Conservation (phyloP, 2,113 vertebrate species). For the Ascaphus truei region DNA sequence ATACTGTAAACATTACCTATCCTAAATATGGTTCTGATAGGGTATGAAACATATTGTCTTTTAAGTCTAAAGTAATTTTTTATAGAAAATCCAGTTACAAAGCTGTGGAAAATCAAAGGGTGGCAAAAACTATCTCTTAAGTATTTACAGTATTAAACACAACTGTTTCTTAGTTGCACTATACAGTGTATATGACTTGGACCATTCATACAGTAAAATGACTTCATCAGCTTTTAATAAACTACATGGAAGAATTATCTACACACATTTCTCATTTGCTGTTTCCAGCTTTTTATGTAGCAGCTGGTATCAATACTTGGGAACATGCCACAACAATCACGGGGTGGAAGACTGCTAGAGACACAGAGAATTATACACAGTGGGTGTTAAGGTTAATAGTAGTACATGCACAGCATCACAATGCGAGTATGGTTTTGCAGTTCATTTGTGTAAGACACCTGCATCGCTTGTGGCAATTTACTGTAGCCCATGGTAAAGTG, state of each 20-base stretch:
- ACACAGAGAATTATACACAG: conserved; percentile 56
- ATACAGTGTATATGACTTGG: conserved; percentile 30
- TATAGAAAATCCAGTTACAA: too few relatives aligned
- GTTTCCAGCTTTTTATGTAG: conserved; percentile 53
- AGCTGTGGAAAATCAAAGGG: background rate
- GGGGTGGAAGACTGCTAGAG: too few relatives aligned
- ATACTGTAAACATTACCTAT: too few relatives aligned
- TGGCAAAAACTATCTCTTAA: background rate
- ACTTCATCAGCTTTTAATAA: conserved; percentile 50
- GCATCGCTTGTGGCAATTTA: conserved; percentile 48
- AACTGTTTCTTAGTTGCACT: too few relatives aligned
- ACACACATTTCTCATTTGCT: conserved; percentile 40
- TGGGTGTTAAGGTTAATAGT: conserved; percentile 47
- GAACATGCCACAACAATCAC: conserved; percentile 53
- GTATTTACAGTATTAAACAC: background rate
- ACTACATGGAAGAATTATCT: conserved; percentile 54
- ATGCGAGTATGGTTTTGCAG: conserved; percentile 44
- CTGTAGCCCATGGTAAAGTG: background rate
- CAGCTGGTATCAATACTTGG: conserved; percentile 67
- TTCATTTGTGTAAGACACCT: conserved; percentile 49
- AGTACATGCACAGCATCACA: conserved; percentile 44
- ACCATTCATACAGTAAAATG: conserved; percentile 49
- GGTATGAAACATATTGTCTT: too few relatives aligned
- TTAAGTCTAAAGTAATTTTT: too few relatives aligned
- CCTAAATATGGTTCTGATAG: too few relatives aligned